These are phyloP conservation scores for Pristiophorus japonicus DNA, from an alignment of 2,113 vertebrate genomes.

Conservation along the genomic window DNA sequence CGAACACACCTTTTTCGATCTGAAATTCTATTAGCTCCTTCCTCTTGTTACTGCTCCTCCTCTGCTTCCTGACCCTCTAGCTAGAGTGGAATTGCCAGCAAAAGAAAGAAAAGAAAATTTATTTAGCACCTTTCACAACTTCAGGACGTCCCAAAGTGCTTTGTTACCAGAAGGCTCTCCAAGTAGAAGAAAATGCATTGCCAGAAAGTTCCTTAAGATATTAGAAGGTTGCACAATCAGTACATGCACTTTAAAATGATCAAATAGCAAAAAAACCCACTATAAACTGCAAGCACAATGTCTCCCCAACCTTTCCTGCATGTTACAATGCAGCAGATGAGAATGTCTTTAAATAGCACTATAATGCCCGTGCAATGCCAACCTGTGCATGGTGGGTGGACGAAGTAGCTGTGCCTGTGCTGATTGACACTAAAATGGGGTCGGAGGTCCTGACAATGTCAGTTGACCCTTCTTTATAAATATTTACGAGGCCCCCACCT, in stretches of 20 bases:
- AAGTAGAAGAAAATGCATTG: background rate
- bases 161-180: background rate
- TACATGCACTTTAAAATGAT: background rate
- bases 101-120: background rate
- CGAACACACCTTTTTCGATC: background rate
- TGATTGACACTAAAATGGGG: background rate
- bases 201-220: background rate
- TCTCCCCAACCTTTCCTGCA: background rate
- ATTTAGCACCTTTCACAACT: background rate
- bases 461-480: background rate
- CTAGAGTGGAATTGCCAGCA: background rate
- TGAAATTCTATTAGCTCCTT: background rate
- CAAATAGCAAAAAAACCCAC: background rate
- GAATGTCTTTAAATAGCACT: background rate
- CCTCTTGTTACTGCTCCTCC: background rate
- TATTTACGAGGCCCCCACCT: background rate
- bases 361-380: background rate
- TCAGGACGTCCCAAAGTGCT: background rate
- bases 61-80: background rate
- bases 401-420: background rate
- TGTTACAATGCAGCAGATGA: background rate
- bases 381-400: background rate
- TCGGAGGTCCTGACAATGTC: background rate
- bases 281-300: background rate
- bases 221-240: background rate